These are phyloP conservation scores for Callorhinus ursinus DNA, from an alignment of 2,113 vertebrate species.

Conservation along the genomic window DNA sequence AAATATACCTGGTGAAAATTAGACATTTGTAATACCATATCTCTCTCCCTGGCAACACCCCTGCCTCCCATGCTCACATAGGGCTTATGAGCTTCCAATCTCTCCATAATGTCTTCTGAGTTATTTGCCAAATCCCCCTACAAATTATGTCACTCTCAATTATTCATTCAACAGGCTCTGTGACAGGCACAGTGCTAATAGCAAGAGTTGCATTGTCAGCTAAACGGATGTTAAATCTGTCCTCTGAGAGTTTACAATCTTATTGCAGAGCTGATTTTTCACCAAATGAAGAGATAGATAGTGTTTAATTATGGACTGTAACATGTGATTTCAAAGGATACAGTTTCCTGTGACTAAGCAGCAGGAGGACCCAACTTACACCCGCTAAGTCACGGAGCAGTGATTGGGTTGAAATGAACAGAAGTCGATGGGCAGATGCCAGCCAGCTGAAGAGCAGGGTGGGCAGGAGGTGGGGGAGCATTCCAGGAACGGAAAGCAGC, in stretches of 20 bases:
- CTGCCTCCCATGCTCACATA: no score
- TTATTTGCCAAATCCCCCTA: neutral
- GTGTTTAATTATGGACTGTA: neutral
- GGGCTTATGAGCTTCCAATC: neutral
- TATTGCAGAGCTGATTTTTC: neutral
- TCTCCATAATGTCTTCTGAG: neutral
- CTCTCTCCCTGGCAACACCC: neutral
- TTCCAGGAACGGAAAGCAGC: neutral
- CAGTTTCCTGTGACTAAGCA: neutral
- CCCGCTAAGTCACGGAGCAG: neutral
- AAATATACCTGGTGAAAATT: neutral
- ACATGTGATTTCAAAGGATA: neutral
- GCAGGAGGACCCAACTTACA: neutral
- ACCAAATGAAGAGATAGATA: neutral
- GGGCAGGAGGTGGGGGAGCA: neutral
- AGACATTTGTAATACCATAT: neutral
- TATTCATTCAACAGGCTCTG: neutral
- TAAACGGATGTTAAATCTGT: neutral
- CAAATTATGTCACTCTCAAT: neutral
- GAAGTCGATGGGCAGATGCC: neutral
- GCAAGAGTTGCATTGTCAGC: neutral
- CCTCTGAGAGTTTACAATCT: neutral
- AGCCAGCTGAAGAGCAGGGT: neutral
- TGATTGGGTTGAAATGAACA: neutral
- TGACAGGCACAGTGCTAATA: neutral